phyloP scores from a whole-genome alignment of 2,797 vertebrate genomes.

The Hyperoplus immaculatus region DNA sequence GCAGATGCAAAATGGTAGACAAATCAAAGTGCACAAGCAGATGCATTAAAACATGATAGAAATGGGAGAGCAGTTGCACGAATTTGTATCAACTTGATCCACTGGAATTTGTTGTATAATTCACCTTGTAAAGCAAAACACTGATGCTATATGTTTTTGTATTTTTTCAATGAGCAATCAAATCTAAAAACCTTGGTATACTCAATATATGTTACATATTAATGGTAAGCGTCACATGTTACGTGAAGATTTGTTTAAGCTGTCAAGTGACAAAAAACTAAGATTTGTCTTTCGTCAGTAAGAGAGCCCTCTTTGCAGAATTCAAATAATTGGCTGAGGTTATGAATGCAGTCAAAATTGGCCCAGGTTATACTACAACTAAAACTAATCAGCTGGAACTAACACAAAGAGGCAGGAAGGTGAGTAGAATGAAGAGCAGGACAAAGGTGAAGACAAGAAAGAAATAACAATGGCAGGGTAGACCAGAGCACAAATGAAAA shows the following conservation, averaged over 20 bases:
- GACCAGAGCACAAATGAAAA: slow-evolving; percentile 8
- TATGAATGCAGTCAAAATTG: slow-evolving; percentile 28
- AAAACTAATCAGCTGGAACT: slow-evolving; percentile 50
- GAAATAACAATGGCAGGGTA: background rate
- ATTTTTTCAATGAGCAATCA: slow-evolving; percentile 4
- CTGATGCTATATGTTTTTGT: background rate
- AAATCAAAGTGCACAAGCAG: slow-evolving; percentile 9
- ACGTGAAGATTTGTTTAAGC: background rate
- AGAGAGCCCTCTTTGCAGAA: slow-evolving; percentile 12
- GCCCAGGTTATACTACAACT: slow-evolving; percentile 12
- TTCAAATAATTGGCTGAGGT: slow-evolving; percentile 23
- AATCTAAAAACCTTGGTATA: background rate
- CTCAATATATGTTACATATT: background rate
- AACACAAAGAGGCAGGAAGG: slow-evolving; percentile 35
- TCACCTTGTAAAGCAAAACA: slow-evolving; percentile 6
- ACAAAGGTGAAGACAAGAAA: slow-evolving; percentile 34
- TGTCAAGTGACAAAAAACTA: background rate
- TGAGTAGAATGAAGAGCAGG: slow-evolving; percentile 19
- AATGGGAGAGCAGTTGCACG: background rate
- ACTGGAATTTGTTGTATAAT: slow-evolving; percentile 3
- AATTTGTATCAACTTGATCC: slow-evolving; percentile 9
- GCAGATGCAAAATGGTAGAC: background rate
- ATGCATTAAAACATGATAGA: slow-evolving; percentile 37
- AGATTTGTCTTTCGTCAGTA: slow-evolving; percentile 21
- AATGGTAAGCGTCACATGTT: background rate